These are phyloP conservation scores for Forbesichthys papilliferus DNA, from an alignment of 2,113 vertebrate species.

Conservation along the genomic window DNA sequence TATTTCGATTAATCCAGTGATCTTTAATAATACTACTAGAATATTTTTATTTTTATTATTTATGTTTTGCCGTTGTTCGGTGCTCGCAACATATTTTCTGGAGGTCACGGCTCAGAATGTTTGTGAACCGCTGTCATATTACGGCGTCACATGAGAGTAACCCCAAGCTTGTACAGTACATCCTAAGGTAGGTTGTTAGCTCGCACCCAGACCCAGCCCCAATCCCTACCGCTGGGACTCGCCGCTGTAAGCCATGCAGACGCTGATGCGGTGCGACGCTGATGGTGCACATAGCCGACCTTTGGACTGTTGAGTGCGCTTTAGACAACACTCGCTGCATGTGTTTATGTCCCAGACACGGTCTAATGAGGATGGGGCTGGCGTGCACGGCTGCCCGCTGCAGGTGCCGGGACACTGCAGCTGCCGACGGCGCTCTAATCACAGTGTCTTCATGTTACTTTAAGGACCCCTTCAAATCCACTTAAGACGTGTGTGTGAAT, in stretches of 20 bases:
- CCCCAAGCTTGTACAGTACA: no score
- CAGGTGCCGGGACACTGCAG: conserved; percentile 78
- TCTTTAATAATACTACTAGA: no score
- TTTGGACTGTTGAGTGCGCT: conserved; percentile 76
- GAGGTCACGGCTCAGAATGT: no score
- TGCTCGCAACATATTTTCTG: no score
- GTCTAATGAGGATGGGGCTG: conserved; percentile 78
- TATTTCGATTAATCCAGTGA: no score
- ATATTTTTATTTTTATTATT: no score
- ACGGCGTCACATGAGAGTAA: no score
- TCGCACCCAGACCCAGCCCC: background rate
- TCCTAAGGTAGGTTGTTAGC: conserved; percentile 11
- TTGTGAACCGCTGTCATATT: no score
- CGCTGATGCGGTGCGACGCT: conserved; percentile 74
- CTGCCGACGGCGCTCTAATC: conserved; percentile 80
- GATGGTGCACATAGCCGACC: conserved; percentile 75
- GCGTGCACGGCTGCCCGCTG: conserved; percentile 65
- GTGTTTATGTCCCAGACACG: conserved; percentile 77
- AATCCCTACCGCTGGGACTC: conserved; percentile 4
- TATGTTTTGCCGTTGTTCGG: no score
- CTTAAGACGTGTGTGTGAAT: background rate
- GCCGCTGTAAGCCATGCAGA: conserved; percentile 26
- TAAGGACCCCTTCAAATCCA: conserved; percentile 6
- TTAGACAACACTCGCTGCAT: conserved; percentile 75
- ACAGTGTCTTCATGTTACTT: conserved; percentile 62